Percentiles rank a stretch among this genome's conserved stretches.
Evolutionary conservation across 2,797 vertebrate species (phyloP).

Genomic region (Macropodus opercularis): DNA sequence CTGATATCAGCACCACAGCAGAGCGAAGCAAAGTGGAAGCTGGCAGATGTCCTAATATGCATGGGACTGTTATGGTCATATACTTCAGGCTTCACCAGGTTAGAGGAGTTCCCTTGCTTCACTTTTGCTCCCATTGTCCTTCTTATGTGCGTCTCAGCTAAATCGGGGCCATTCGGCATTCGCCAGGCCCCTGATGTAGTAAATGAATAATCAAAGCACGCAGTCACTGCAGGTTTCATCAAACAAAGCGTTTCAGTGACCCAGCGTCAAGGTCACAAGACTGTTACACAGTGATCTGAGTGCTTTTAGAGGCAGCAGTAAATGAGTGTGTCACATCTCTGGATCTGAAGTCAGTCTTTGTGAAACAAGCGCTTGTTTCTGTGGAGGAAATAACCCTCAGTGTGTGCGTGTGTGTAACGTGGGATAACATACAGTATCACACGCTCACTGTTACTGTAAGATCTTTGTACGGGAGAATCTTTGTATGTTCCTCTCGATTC

Average conservation of each 20-base stretch:
- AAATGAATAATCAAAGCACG: too few species aligned
- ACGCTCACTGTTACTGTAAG: constrained; percentile 12
- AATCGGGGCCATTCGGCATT: too few species aligned
- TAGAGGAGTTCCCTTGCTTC: not conserved
- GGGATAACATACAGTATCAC: not conserved
- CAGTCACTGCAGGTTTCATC: not conserved
- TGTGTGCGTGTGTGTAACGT: constrained; percentile 3
- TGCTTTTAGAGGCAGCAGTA: not conserved
- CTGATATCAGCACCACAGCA: constrained; percentile 20
- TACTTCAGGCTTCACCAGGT: not conserved
- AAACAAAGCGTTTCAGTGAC: not conserved
- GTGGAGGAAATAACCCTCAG: constrained; percentile 10
- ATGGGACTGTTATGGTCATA: not conserved
- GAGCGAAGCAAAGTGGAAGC: not conserved
- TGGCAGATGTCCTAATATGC: not conserved
- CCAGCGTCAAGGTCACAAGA: not conserved
- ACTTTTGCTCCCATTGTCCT: not conserved
- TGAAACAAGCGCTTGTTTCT: not conserved
- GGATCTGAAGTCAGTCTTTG: not conserved
- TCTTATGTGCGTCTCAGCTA: too few species aligned
- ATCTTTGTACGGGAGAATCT: constrained; percentile 11
- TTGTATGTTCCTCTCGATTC: constrained; percentile 17
- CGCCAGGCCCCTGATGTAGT: too few species aligned
- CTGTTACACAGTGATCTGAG: not conserved
- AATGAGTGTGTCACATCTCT: not conserved